These are phyloP conservation scores for Drosophila suboccidentalis DNA, from an alignment of 2,888 invertebrate genomes.

Conservation along the genomic window DNA sequence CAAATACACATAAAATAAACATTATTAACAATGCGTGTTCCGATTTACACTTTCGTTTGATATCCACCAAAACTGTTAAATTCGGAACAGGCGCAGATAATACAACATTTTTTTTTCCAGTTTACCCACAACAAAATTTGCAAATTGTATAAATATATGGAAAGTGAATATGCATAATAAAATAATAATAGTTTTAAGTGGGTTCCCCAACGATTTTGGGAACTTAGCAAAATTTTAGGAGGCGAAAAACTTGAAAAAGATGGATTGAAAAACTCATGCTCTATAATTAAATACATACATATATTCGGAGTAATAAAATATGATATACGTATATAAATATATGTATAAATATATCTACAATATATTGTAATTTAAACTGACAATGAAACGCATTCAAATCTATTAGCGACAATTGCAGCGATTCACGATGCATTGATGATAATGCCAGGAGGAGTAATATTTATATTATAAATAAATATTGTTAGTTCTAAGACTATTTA, in stretches of 20 bases:
- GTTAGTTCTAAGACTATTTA: constrained; percentile 29
- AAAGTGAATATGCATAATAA: constrained; percentile 6
- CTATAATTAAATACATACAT: constrained; percentile 4
- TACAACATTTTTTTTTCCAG: constrained; percentile 10
- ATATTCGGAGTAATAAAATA: constrained; percentile 9
- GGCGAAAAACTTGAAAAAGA: constrained; percentile 9
- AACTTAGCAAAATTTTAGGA: constrained; percentile 50
- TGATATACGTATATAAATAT: constrained; percentile 1
- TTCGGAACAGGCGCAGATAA: neutral
- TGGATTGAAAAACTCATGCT: constrained; percentile 7
- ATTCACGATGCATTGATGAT: constrained; percentile 1
- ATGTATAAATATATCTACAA: neutral
- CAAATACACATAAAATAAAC: neutral
- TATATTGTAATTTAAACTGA: constrained; percentile 14
- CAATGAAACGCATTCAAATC: constrained; percentile 21
- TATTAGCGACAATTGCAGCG: constrained; percentile 17
- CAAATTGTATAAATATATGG: constrained; percentile 27
- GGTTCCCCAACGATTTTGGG: neutral
- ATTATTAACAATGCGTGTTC: neutral
- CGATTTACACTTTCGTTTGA: neutral
- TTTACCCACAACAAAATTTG: constrained; percentile 29
- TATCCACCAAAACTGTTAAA: neutral
- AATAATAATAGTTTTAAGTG: constrained; percentile 32
- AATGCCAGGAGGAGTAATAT: constrained; percentile 1
- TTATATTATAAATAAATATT: constrained; percentile 31